Base-by-base conservation (phyloP, 2,888 invertebrate species). In the Tiliacea citrago region DNA sequence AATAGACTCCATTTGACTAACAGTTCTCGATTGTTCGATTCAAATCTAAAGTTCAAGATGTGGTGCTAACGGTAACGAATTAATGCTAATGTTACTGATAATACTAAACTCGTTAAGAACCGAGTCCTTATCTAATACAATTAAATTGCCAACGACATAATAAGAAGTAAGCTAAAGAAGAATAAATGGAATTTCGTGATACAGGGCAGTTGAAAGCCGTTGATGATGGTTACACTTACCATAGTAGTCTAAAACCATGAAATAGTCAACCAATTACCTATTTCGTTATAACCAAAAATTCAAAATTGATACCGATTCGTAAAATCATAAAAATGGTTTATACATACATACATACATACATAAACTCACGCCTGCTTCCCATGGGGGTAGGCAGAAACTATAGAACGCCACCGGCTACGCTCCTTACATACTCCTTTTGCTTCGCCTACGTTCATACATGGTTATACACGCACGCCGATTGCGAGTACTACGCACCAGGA, bases 1-100 rank as follows among this genome's bases (percentile, higher is more conserved):
- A 24, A 42, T 39, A 53, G 49, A 35, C 2, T 74, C 29, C 35
- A 35, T 42, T 81, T 24, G 16, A 61, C 42, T 42, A 35, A 16
- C 49, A 29, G 16, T 81, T 62, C 55, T 81, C 16, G 42, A 76
- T 49, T 16, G 13, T 81, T 55, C 29, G 29, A 24, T 75, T 21
- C 7, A 3, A 49, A 62, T 42, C 10, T 45, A 21, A 13, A 81
- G 47, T 42, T 24, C 13, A 21, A 51, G 21, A 49, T 58, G 2
- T 51, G 21, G 8, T 35, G 42, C 6, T 39, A 5, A 18, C 9
- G 24, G 16, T 24, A 79, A 47, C 5, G 9, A 39, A 39, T 29
- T 24, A 16, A 45, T 7, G 35, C 16, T 53, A 47, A 24, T 24
- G 6, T 9, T 16, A 72, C 10, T 24, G 24, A 2, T 42, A 49